Evolutionary conservation across 2,888 invertebrate species (phyloP).

Genomic region (Luperina nickerlii): DNA sequence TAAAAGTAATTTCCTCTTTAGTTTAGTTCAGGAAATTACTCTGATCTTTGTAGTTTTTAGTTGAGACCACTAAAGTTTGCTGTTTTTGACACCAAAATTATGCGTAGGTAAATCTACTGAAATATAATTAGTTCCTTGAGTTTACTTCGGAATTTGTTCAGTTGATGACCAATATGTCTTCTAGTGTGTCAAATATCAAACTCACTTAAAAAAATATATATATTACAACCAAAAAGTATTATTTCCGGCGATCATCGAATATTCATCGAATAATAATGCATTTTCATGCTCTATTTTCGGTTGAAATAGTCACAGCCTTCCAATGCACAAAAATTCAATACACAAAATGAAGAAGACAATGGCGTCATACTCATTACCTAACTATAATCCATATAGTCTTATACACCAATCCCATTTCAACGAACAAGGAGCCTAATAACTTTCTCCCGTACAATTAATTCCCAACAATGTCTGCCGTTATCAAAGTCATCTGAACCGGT

Average conservation of each 20-base stretch:
- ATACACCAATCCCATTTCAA: constrained; percentile 51
- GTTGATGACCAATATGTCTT: neutral
- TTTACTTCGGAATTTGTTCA: neutral
- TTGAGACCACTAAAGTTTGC: neutral
- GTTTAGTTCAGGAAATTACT: neutral
- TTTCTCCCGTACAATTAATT: constrained; percentile 77
- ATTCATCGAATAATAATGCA: neutral
- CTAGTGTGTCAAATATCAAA: neutral
- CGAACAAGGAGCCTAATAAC: constrained; percentile 58
- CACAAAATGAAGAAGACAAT: neutral
- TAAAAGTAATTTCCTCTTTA: neutral
- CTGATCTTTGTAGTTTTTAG: neutral
- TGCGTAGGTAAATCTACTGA: neutral
- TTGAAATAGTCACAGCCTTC: neutral
- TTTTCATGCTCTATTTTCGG: neutral
- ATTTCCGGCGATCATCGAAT: neutral
- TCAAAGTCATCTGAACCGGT: constrained; percentile 83
- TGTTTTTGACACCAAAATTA: neutral
- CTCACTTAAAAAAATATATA: neutral
- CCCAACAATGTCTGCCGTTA: constrained; percentile 71
- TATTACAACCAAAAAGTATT: neutral
- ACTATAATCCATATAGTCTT: neutral
- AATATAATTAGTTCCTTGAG: neutral
- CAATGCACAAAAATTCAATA: neutral
- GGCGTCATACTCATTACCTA: neutral